Base-by-base conservation (phyloP, 2,113 vertebrate species). In the Nyctibius bracteatus region DNA sequence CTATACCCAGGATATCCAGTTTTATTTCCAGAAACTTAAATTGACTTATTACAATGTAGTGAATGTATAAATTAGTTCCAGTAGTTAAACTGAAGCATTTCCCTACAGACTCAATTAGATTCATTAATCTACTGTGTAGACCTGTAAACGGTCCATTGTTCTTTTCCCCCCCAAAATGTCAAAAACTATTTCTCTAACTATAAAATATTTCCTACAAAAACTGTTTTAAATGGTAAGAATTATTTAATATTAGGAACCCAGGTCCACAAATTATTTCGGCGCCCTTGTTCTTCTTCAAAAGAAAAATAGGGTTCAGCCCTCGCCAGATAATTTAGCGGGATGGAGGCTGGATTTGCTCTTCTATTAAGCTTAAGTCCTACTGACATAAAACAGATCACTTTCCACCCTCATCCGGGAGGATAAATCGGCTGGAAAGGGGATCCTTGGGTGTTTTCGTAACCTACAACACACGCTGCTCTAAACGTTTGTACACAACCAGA, bases 31-130 rank as follows among this genome's bases (percentile, higher is more conserved):
- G 98, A 98, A 98, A 98, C 98, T 98, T 98, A 98, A 99, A 99
- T 99, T 98, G 99, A 99, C 99, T 99, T 99, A 99, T 99, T 99
- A 99, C 98, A 98, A 99, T 98, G 98, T 98, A 99, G 98, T 99
- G 98, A 99, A 99, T 99, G 98, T 99, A 99, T 99, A 99, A 99
- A 99, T 99, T 99, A 99, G 98, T 99, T 99, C 99, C 98, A 99
- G 98, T 99, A 99, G 98, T 99, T 99, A 99, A 99, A 98, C 98
- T 99, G 99, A 99, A 98, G 99, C 98, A 99, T 99, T 99, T 98
- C 99, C 98, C 99, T 96, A 97, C 98, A 99, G 98, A 99, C 98
- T 99, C 98, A 99, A 99, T 99, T 99, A 99, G 98, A 98, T 98
- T 98, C 98, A 98, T 98, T 98, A 98, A 98, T 98, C 97, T 98